Evolutionary conservation across 64 coral and sea anemone genomes (phyloP).

Genomic region (Stichodactyla mertensii): DNA sequence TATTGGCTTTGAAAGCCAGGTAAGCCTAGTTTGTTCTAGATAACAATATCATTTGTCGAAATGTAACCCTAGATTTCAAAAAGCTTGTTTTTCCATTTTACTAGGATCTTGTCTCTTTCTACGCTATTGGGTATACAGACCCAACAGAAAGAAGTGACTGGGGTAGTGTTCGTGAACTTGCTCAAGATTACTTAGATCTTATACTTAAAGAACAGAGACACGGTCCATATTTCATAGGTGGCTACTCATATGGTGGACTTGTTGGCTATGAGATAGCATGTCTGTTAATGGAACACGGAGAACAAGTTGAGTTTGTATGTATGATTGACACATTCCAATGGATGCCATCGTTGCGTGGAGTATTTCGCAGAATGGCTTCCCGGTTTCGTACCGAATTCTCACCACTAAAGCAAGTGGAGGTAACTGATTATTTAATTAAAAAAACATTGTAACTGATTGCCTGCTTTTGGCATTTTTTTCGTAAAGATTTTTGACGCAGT

Average conservation of each 20-base stretch:
- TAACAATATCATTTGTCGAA: no score
- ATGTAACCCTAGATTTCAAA: no score
- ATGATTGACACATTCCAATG: slow-evolving; percentile 61
- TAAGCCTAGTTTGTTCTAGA: neutral
- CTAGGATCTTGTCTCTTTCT: slow-evolving; percentile 37
- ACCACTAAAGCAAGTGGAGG: no score
- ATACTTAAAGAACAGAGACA: slow-evolving; percentile 34
- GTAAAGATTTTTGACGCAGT: no score
- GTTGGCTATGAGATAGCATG: slow-evolving; percentile 61
- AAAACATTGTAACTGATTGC: no score
- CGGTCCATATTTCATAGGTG: slow-evolving; percentile 53
- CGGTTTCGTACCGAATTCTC: no score
- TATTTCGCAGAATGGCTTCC: no score
- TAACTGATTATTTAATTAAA: no score
- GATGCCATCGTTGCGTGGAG: neutral
- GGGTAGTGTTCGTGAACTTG: slow-evolving; percentile 52
- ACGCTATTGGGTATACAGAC: slow-evolving; percentile 37
- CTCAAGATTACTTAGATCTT: slow-evolving; percentile 24
- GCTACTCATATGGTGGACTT: slow-evolving; percentile 52
- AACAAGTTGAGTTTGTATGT: slow-evolving; percentile 38
- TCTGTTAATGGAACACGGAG: slow-evolving; percentile 33
- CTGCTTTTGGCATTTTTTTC: no score
- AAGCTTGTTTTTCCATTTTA: neutral
- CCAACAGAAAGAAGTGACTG: slow-evolving; percentile 30
- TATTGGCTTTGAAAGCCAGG: slow-evolving; percentile 59